These are phyloP conservation scores for Venusia cambrica DNA, from an alignment of 2,888 invertebrate genomes.

Conservation along the genomic window DNA sequence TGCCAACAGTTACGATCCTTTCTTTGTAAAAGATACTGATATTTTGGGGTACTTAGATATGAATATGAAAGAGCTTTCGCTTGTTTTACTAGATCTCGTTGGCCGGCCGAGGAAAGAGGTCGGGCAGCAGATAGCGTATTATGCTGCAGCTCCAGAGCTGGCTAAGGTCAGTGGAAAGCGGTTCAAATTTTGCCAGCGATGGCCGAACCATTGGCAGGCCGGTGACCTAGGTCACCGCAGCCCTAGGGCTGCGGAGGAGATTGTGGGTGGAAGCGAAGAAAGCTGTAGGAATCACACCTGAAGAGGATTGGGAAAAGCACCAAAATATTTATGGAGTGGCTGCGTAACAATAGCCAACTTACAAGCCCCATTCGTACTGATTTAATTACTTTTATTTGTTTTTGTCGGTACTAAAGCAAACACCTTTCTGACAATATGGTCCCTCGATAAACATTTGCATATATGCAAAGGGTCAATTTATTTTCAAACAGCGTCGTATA, in stretches of 20 bases:
- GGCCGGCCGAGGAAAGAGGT: slow-evolving; percentile 57
- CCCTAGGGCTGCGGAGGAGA: slow-evolving; percentile 38
- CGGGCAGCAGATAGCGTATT: slow-evolving; percentile 52
- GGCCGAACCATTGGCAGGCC: slow-evolving; percentile 53
- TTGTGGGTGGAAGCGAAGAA: slow-evolving; percentile 60
- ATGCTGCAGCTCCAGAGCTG: slow-evolving; percentile 50
- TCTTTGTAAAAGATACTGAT: slow-evolving; percentile 54
- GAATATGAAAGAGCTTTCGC: slow-evolving; percentile 36
- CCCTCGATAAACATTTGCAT: too few relatives aligned
- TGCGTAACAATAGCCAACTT: too few relatives aligned
- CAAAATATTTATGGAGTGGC: too few relatives aligned
- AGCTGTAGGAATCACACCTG: slow-evolving; percentile 46
- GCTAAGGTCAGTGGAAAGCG: slow-evolving; percentile 48
- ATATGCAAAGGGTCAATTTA: too few relatives aligned
- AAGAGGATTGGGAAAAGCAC: slow-evolving; percentile 37
- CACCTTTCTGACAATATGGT: too few relatives aligned
- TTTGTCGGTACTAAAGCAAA: too few relatives aligned
- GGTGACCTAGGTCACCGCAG: too few relatives aligned
- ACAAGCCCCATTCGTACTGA: too few relatives aligned
- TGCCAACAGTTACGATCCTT: slow-evolving; percentile 83
- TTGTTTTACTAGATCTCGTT: slow-evolving; percentile 44
- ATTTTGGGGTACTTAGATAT: slow-evolving; percentile 45
- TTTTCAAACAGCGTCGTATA: too few relatives aligned
- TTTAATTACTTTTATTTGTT: too few relatives aligned
- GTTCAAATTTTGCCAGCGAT: slow-evolving; percentile 56